These are phyloP conservation scores for Neosalanx taihuensis DNA, from an alignment of 2,797 vertebrate genomes.

Conservation along the genomic window DNA sequence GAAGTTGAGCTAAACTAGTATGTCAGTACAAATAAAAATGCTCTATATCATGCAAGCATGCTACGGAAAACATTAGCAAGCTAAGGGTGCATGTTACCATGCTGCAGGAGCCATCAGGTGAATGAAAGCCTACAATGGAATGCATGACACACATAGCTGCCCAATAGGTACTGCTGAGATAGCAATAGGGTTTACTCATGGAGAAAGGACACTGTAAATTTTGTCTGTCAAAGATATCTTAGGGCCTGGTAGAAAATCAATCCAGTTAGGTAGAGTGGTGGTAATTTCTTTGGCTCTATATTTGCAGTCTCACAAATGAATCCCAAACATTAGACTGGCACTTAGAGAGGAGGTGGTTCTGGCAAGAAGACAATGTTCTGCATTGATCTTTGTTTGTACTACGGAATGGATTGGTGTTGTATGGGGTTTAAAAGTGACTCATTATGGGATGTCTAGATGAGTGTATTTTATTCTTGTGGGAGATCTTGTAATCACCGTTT, in stretches of 20 bases:
- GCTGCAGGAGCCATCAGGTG: not conserved
- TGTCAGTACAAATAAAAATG: not conserved
- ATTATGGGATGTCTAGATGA: not conserved
- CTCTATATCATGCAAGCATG: not conserved
- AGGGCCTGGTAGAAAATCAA: slow-evolving; percentile 15
- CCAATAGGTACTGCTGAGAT: slow-evolving; percentile 1
- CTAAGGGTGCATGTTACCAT: not conserved
- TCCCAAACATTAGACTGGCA: slow-evolving; percentile 9
- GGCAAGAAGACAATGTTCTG: slow-evolving; percentile 2
- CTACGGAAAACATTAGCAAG: not conserved
- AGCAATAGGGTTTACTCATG: slow-evolving; percentile 16
- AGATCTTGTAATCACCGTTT: slow-evolving; percentile 6
- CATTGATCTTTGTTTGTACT: slow-evolving; percentile 12
- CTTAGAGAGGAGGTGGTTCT: not conserved
- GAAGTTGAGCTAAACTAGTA: not conserved
- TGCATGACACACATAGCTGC: slow-evolving; percentile 4
- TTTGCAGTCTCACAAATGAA: slow-evolving; percentile 17
- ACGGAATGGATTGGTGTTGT: slow-evolving; percentile 3
- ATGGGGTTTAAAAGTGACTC: not conserved
- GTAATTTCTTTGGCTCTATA: slow-evolving; percentile 23
- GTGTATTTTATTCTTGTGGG: slow-evolving; percentile 8
- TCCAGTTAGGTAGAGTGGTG: slow-evolving; percentile 13
- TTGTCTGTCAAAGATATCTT: slow-evolving; percentile 19
- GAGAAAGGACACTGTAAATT: slow-evolving; percentile 20
- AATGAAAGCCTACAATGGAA: not conserved